Percentiles rank a stretch among this genome's conserved stretches.
phyloP scores from a whole-genome alignment of 2,113 vertebrate species.

The Porphyrio hochstetteri region DNA sequence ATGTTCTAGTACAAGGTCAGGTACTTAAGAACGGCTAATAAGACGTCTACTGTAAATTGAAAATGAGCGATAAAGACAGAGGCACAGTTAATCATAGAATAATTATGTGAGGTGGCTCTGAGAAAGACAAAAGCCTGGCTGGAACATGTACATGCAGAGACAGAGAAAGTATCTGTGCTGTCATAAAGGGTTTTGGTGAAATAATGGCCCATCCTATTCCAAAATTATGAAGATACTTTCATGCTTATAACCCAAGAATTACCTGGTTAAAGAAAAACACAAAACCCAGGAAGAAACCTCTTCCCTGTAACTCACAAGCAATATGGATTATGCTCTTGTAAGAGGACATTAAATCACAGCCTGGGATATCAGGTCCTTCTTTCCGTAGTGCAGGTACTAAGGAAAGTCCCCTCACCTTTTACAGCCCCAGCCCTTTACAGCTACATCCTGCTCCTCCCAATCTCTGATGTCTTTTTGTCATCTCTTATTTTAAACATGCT shows the following conservation, averaged over 20 bases:
- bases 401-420: not conserved
- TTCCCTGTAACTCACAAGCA: not conserved
- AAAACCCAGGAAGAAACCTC: not conserved
- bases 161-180: not conserved
- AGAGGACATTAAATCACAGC: not conserved
- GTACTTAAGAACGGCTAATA: constrained; percentile 24
- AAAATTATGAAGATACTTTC: not conserved
- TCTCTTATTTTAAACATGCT: not conserved
- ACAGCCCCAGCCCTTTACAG: not conserved
- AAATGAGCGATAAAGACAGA: constrained; percentile 23
- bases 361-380: not conserved
- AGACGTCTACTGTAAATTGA: constrained; percentile 29
- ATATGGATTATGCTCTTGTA: too few relatives aligned
- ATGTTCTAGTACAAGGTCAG: constrained; percentile 32
- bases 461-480: not conserved
- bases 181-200: not conserved
- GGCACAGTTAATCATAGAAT: constrained; percentile 27
- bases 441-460: not conserved
- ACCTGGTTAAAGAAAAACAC: not conserved
- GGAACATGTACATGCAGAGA: not conserved
- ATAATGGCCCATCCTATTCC: not conserved
- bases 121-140: constrained; percentile 8
- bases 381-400: not conserved
- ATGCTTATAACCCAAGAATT: not conserved
- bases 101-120: not conserved